Evolutionary conservation across 2,888 invertebrate genomes (phyloP), one percentile per base, ranked within the genome.

Genomic region (Norana najaformis): DNA sequence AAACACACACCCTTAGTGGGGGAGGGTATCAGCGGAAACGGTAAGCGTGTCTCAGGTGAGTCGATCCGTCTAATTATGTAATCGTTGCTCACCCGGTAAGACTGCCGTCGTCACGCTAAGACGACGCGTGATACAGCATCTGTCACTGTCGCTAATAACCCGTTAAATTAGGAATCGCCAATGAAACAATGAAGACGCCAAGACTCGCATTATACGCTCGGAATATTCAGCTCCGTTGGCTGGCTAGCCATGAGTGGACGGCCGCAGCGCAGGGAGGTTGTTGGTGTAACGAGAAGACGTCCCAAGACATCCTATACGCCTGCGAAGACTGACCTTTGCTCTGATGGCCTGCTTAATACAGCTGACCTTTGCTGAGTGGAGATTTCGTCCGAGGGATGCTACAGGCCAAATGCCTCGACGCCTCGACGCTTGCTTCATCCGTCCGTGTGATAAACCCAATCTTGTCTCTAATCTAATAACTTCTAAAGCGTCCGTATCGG

Each of bases 131-230:
- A n/a, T n/a, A 8, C 8, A 1, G 69, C 69, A 69, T 69, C 69
- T 69, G 69, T 69, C 69, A 69, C n/a, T 69, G 69, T 69, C 69
- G 30, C n/a, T 69, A 69, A 69, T 69, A 69, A 69, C 8, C 69
- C 69, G 69, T 69, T 69, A n/a, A 69, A 69, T 69, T 69, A 69
- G 69, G 69, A 69, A 69, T 69, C 69, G 69, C n/a, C 69, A 69
- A 69, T n/a, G 30, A 23, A 53, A 69, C 69, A 69, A 69, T 69
- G 69, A 69, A 69, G 69, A 69, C 8, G 16, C 16, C 2, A 4
- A 16, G 16, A 11, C 69, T 69, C 69, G 69, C 69, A 69, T 69
- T 69, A 69, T n/a, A 69, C 69, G 30, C 69, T 1, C n/a, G 30
- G 30, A n/a, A 69, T 69, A 69, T 69, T 69, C 69, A 69, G 8